Evolutionary conservation across 1,140 invertebrate species (phyloP), one percentile per base, ranked within the genome.

Genomic region (Tachypleus tridentatus): DNA sequence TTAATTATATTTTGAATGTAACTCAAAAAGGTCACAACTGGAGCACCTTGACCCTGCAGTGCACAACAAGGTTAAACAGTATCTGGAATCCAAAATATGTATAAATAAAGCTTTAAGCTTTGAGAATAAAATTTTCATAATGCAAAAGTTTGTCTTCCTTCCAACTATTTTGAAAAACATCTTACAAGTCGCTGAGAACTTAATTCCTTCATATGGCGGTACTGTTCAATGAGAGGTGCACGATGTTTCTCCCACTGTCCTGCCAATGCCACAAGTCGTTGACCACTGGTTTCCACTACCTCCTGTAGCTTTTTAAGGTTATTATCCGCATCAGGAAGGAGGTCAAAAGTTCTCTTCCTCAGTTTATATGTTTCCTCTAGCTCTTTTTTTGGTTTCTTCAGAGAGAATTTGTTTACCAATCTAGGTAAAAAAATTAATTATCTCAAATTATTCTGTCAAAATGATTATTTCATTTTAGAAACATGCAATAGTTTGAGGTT

Each of bases 181-280:
- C 77, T 78, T 75, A 84, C 82, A 74, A 81, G 77, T 76, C 81
- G 80, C 57, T 79, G 79, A n/a, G 80, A 81, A 72, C 79, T 80
- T 49, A 81, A 78, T 70, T 82, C 79, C 72, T 81, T 81, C 58
- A 85, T 78, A 63, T 79, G 74, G 52, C 82, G 72, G 73, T 84
- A 86, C 68, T 85, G 78, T 66, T 84, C 76, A 63, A 87, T 79
- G 9, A 88, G 75, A 10, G 85, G 83, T 54, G 77, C 77, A 69
- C 85, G 78, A 66, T 85, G 83, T 67, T 83, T 80, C 66, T 87
- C 84, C 87, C 87, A 89, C 69, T 87, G 83, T 60, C 79, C 81
- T 4, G 82, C 82, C 66, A 88, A 76, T 67, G 76, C 80, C 7
- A 83, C 75, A 57, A 88, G 72, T 75, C 83, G 80, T 72, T 82